Conservation (phyloP, 2,888 invertebrate genomes). For the Calephelis perditalis region DNA sequence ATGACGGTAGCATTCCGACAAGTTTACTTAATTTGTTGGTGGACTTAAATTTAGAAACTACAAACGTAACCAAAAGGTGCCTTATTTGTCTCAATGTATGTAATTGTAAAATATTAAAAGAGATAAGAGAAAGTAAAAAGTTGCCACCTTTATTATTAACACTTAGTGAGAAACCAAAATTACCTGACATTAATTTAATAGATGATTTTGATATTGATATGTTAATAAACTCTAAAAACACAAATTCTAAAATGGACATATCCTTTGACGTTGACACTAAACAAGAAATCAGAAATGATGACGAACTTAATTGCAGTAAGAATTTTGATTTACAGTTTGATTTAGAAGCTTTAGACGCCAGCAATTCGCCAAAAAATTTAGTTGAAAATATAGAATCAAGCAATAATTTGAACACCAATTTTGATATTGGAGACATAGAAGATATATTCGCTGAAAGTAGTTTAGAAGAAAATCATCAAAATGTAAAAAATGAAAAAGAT, state of each 20-base stretch:
- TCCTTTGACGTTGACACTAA: neutral
- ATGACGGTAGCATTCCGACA: slow-evolving; percentile 52
- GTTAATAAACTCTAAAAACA: slow-evolving; percentile 41
- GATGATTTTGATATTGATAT: slow-evolving; percentile 47
- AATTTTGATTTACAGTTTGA: slow-evolving; percentile 49
- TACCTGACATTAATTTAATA: slow-evolving; percentile 55
- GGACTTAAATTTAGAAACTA: slow-evolving; percentile 61
- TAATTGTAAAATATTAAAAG: slow-evolving; percentile 51
- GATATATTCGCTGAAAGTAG: slow-evolving; percentile 57
- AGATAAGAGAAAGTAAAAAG: slow-evolving; percentile 34
- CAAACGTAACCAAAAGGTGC: slow-evolving; percentile 46
- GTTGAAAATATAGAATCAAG: slow-evolving; percentile 21
- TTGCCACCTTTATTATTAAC: slow-evolving; percentile 27
- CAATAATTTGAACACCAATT: slow-evolving; percentile 43
- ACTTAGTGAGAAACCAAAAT: slow-evolving; percentile 38
- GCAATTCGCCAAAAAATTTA: slow-evolving; percentile 29
- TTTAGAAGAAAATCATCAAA: slow-evolving; percentile 37
- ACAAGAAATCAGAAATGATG: slow-evolving; percentile 13
- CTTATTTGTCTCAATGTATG: slow-evolving; percentile 63
- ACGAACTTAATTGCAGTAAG: slow-evolving; percentile 25
- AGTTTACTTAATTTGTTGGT: slow-evolving; percentile 59
- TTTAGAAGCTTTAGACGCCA: slow-evolving; percentile 32
- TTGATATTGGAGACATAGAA: slow-evolving; percentile 61
- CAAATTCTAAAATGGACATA: slow-evolving; percentile 23
- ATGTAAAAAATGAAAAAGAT: slow-evolving; percentile 21